phyloP scores from a whole-genome alignment of 2,797 vertebrate genomes.

The Pelochelys cantorii region DNA sequence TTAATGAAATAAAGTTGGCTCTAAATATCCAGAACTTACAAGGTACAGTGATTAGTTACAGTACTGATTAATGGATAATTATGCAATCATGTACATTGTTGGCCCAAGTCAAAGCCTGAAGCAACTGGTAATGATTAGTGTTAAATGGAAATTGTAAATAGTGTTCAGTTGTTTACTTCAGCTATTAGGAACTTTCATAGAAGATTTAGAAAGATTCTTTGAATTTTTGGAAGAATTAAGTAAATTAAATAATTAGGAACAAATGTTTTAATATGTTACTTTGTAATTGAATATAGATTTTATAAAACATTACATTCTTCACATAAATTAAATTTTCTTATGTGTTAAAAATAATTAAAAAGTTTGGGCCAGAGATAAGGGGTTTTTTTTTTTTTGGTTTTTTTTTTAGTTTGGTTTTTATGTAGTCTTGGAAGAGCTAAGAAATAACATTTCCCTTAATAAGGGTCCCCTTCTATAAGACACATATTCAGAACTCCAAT shows the following conservation, averaged over 20 bases:
- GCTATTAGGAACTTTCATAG: conserved; percentile 57
- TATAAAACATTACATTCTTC: conserved; percentile 49
- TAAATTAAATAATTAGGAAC: conserved; percentile 65
- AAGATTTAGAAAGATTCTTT: conserved; percentile 48
- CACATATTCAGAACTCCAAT: neutral
- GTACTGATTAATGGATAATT: conserved; percentile 75
- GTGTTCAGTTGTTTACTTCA: conserved; percentile 65
- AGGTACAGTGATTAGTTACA: conserved; percentile 69
- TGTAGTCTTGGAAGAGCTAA: neutral
- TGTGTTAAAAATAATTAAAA: conserved; percentile 47
- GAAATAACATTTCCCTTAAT: neutral
- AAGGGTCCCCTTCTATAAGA: neutral
- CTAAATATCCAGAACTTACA: conserved; percentile 72
- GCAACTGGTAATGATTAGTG: conserved; percentile 59
- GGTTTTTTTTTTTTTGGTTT: conserved; percentile 33
- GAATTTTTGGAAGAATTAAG: neutral
- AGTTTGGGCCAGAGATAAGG: conserved; percentile 25
- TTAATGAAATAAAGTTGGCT: conserved; percentile 82
- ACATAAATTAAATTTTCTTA: conserved; percentile 35
- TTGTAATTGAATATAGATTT: conserved; percentile 47
- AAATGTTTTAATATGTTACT: conserved; percentile 61
- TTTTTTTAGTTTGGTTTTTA: conserved; percentile 2
- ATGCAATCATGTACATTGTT: conserved; percentile 45
- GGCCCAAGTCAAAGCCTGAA: conserved; percentile 60
- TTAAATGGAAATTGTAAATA: conserved; percentile 70